Conservation (phyloP, 2,113 vertebrate species). For the Neoarius graeffei region DNA sequence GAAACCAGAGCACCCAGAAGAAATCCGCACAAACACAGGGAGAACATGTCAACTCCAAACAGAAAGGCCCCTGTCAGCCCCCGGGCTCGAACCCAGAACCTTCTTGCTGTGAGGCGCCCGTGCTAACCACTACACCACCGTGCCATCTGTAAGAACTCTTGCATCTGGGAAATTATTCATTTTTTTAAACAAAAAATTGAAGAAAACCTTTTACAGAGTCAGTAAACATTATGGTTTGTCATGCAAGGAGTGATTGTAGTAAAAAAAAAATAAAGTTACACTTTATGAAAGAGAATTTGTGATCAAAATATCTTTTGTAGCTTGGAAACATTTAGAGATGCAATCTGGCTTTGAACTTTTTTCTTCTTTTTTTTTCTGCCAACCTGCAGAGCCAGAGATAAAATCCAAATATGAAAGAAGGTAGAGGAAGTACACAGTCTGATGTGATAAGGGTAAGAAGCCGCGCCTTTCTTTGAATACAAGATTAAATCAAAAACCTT, state of each 20-base stretch:
- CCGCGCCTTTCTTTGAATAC: background rate
- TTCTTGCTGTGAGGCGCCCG: too few species aligned
- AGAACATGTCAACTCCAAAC: too few species aligned
- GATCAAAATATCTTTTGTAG: background rate
- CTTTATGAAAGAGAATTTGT: background rate
- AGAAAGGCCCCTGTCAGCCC: too few species aligned
- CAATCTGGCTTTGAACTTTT: background rate
- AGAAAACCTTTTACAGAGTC: background rate
- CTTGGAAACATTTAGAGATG: background rate
- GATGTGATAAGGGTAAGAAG: background rate
- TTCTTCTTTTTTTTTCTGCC: background rate
- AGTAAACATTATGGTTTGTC: background rate
- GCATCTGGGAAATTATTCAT: background rate
- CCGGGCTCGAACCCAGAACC: too few species aligned
- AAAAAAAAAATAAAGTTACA: background rate
- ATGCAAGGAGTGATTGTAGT: background rate
- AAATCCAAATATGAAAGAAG: background rate
- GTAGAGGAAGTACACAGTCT: too few species aligned
- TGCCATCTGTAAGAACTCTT: background rate
- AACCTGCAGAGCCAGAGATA: background rate
- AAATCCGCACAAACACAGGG: too few species aligned
- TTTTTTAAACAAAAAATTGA: background rate
- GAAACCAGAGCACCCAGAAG: too few species aligned
- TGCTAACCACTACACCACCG: too few species aligned
- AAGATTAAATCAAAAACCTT: background rate